Percentiles rank a stretch among this genome's conserved stretches.
Conservation (phyloP, 2,888 invertebrate species). For the Anodontia alba region DNA sequence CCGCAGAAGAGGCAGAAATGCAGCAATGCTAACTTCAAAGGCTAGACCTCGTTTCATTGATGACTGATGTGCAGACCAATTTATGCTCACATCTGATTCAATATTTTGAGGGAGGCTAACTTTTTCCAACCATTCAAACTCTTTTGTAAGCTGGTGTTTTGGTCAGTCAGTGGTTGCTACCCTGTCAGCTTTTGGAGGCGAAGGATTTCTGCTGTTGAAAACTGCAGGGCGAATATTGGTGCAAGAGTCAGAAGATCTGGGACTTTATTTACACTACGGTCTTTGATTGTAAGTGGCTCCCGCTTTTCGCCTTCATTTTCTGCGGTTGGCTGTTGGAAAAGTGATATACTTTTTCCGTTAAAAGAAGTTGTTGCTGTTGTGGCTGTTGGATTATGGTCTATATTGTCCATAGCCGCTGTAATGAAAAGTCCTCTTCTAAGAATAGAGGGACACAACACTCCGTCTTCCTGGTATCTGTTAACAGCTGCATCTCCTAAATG, state of each 20-base stretch:
- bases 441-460: constrained; percentile 47
- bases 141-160: not conserved
- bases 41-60: constrained; percentile 7
- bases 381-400: too few relatives aligned
- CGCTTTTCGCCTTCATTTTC: constrained; percentile 27
- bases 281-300: constrained; percentile 18
- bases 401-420: too few relatives aligned
- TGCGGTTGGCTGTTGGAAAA: constrained; percentile 67
- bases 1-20: constrained; percentile 27
- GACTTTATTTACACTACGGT: constrained; percentile 24
- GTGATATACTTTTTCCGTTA: too few relatives aligned
- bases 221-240: constrained; percentile 27
- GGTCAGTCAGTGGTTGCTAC: not conserved
- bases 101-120: constrained; percentile 17
- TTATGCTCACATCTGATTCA: constrained; percentile 7
- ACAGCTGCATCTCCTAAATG: too few relatives aligned
- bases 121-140: constrained; percentile 21
- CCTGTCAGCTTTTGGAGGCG: too few relatives aligned
- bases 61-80: constrained; percentile 30
- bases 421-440: constrained; percentile 60
- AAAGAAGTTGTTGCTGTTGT: too few relatives aligned
- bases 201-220: not conserved
- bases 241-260: too few relatives aligned
- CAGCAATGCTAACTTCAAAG: constrained; percentile 23
- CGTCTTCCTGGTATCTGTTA: constrained; percentile 51